Conservation (phyloP, 2,888 invertebrate species). For the Troilus luridus region DNA sequence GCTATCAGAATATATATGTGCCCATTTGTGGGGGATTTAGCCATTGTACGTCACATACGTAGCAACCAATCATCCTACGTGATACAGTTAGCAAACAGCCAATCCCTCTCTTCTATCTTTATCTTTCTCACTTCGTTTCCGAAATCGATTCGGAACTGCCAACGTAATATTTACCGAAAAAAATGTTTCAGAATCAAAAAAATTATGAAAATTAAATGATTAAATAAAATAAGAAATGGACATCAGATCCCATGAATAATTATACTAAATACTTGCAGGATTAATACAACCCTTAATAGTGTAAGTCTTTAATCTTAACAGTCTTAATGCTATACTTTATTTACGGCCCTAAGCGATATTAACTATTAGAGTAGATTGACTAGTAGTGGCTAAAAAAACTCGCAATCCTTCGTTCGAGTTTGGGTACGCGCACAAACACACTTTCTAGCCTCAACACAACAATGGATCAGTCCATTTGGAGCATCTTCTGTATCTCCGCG, state of each 20-base stretch:
- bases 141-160: not conserved
- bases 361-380: too few relatives aligned
- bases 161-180: not conserved
- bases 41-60: not conserved
- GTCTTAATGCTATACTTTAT: not conserved
- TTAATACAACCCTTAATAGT: not conserved
- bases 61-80: slow-evolving; percentile 24
- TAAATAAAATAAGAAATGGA: too few relatives aligned
- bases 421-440: not conserved
- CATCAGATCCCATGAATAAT: not conserved
- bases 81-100: slow-evolving; percentile 27
- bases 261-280: not conserved
- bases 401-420: not conserved
- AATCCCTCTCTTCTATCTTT: slow-evolving; percentile 23
- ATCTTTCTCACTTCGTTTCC: not conserved
- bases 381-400: not conserved
- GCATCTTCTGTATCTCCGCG: slow-evolving; percentile 77
- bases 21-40: slow-evolving; percentile 10
- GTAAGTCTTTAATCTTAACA: not conserved
- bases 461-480: slow-evolving; percentile 66
- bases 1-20: slow-evolving; percentile 22
- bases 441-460: not conserved
- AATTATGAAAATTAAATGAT: not conserved
- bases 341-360: not conserved
- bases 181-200: not conserved